These are phyloP conservation scores for Yponomeuta plumbellus DNA, from an alignment of 2,888 invertebrate species.

Conservation along the genomic window DNA sequence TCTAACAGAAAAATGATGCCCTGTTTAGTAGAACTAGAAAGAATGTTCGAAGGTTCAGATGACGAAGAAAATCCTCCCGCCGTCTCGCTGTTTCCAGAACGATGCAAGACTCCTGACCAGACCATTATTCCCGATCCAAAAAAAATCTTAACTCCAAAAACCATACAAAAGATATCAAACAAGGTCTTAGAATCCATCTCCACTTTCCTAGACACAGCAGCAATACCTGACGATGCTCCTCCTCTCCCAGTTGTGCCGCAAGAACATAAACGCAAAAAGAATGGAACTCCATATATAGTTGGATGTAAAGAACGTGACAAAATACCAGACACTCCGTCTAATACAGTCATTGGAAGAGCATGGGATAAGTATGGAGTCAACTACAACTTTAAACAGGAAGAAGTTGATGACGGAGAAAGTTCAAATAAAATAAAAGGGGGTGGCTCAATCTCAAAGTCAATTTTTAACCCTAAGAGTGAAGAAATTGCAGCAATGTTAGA, in stretches of 20 bases:
- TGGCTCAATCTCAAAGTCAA: conserved; percentile 31
- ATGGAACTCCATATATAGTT: conserved; percentile 34
- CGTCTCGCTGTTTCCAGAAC: background rate
- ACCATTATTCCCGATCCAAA: conserved; percentile 12
- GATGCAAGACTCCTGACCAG: conserved; percentile 19
- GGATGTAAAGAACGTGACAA: conserved; percentile 34
- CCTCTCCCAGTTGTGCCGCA: conserved; percentile 29
- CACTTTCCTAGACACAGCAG: conserved; percentile 22
- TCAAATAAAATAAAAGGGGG: conserved; percentile 25
- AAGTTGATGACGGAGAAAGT: conserved; percentile 22
- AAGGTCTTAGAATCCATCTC: conserved; percentile 26
- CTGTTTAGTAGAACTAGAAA: conserved; percentile 36
- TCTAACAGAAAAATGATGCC: conserved; percentile 39
- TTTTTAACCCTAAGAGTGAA: conserved; percentile 36
- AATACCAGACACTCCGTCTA: conserved; percentile 24
- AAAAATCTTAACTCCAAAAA: conserved; percentile 20
- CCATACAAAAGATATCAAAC: conserved; percentile 26
- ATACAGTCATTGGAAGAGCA: conserved; percentile 28
- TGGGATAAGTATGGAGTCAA: conserved; percentile 31
- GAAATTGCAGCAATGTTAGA: conserved; percentile 30
- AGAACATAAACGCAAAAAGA: conserved; percentile 31
- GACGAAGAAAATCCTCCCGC: conserved; percentile 4
- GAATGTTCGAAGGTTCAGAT: conserved; percentile 34
- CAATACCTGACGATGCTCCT: conserved; percentile 22
- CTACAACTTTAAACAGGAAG: conserved; percentile 11